A percentile compares a stretch with the other conserved stretches of the same genome.
Evolutionary conservation across 2,113 vertebrate genomes (phyloP).

Genomic region (Pseudorhombus dupliciocellatus): DNA sequence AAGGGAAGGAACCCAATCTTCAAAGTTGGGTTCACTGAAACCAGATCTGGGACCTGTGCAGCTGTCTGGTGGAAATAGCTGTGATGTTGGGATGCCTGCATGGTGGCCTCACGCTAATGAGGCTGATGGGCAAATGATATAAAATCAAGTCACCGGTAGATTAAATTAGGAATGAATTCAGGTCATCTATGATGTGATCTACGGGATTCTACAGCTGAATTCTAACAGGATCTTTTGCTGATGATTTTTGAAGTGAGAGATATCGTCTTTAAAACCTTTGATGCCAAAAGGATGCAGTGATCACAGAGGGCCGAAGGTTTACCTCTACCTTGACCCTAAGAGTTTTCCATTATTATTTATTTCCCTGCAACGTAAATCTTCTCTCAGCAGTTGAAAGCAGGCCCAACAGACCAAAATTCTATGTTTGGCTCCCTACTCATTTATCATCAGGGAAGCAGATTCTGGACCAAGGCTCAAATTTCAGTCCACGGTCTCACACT

Average conservation of each 20-base stretch:
- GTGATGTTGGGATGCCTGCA: constrained; percentile 36
- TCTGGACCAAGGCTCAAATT: constrained; percentile 48
- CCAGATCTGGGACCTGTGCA: constrained; percentile 79
- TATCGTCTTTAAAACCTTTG: background rate
- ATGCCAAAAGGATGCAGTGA: background rate
- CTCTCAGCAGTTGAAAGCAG: constrained; percentile 37
- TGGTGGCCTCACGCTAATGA: constrained; percentile 33
- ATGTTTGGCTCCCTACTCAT: constrained; percentile 65
- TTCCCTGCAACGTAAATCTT: constrained; percentile 20
- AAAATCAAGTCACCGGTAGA: constrained; percentile 5
- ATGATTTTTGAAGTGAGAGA: background rate
- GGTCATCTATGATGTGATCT: background rate
- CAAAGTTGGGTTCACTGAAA: constrained; percentile 60
- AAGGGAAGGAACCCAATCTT: constrained; percentile 78
- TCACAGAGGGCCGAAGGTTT: constrained; percentile 9
- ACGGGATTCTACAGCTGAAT: background rate
- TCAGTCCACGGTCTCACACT: constrained; percentile 41
- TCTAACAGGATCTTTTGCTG: background rate
- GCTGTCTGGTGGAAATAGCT: constrained; percentile 82
- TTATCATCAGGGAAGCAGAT: constrained; percentile 61
- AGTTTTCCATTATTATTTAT: background rate
- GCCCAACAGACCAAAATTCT: constrained; percentile 41
- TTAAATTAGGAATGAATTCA: constrained; percentile 1
- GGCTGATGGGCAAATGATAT: constrained; percentile 41
- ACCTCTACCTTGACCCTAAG: constrained; percentile 25